Percentiles rank a stretch among this genome's conserved stretches.
These are phyloP conservation scores for Dryadula phaetusa DNA, from an alignment of 2,888 invertebrate genomes.

Conservation along the genomic window DNA sequence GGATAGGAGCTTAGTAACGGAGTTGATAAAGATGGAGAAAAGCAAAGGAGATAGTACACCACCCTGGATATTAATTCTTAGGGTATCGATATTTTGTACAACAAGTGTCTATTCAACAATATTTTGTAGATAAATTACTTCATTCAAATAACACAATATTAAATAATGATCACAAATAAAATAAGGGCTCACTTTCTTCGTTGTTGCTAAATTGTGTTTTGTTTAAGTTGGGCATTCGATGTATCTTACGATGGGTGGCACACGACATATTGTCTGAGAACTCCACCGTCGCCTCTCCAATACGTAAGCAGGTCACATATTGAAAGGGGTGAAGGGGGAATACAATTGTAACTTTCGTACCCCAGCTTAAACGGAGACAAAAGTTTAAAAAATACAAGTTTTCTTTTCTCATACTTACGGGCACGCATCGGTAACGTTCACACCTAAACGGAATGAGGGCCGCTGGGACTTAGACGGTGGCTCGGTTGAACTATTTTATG, in stretches of 20 bases:
- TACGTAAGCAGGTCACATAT: constrained; percentile 85
- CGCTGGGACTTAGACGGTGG: constrained; percentile 44
- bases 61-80: no score
- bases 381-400: constrained; percentile 84
- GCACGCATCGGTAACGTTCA: constrained; percentile 59
- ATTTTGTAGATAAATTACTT: background rate
- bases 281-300: constrained; percentile 80
- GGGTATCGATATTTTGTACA: no score
- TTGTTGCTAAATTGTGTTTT: constrained; percentile 72
- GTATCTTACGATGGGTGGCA: constrained; percentile 70
- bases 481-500: background rate
- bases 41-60: no score
- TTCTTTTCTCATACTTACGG: constrained; percentile 52
- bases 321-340: constrained; percentile 80
- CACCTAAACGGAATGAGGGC: constrained; percentile 56
- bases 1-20: no score
- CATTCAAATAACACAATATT: background rate
- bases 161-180: constrained; percentile 7
- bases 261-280: constrained; percentile 83
- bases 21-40: no score
- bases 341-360: constrained; percentile 83
- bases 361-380: constrained; percentile 75
- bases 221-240: constrained; percentile 66
- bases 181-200: constrained; percentile 64
- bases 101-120: no score